Percentiles rank a stretch among this genome's conserved stretches.
These are phyloP conservation scores for Tribolium freemani DNA, from an alignment of 2,888 invertebrate genomes.

Conservation along the genomic window DNA sequence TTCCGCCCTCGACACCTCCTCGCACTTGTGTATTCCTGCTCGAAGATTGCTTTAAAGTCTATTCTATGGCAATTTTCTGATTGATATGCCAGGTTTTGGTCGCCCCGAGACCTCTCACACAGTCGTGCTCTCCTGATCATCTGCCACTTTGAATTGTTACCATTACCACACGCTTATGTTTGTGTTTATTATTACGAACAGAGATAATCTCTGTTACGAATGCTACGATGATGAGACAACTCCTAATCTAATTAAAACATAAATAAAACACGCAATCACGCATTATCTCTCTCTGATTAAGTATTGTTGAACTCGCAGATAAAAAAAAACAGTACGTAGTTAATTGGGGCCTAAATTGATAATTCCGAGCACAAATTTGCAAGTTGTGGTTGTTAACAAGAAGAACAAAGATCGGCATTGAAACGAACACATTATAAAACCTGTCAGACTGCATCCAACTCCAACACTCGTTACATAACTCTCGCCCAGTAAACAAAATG, in stretches of 20 bases:
- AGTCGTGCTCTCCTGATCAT: neutral
- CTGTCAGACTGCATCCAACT: neutral
- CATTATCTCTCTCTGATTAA: no score
- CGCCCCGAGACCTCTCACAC: neutral
- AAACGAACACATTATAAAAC: neutral
- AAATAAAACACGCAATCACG: no score
- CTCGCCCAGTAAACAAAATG: neutral
- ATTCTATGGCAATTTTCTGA: slow-evolving; percentile 32
- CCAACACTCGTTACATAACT: neutral
- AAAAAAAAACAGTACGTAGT: neutral
- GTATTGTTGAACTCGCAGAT: neutral
- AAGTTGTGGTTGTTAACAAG: neutral
- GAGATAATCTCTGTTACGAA: no score
- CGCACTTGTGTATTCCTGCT: neutral
- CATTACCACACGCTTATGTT: slow-evolving; percentile 16
- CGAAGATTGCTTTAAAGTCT: slow-evolving; percentile 30
- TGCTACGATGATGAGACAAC: neutral
- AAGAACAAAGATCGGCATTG: neutral
- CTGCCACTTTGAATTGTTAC: slow-evolving; percentile 21
- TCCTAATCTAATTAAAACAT: no score
- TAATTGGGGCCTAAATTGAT: neutral
- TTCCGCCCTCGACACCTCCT: neutral
- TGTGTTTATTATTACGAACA: neutral
- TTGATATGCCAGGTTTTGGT: slow-evolving; percentile 11
- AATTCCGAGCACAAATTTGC: neutral